phyloP scores from a whole-genome alignment of 2,888 invertebrate genomes.

The Pinctada fucata region DNA sequence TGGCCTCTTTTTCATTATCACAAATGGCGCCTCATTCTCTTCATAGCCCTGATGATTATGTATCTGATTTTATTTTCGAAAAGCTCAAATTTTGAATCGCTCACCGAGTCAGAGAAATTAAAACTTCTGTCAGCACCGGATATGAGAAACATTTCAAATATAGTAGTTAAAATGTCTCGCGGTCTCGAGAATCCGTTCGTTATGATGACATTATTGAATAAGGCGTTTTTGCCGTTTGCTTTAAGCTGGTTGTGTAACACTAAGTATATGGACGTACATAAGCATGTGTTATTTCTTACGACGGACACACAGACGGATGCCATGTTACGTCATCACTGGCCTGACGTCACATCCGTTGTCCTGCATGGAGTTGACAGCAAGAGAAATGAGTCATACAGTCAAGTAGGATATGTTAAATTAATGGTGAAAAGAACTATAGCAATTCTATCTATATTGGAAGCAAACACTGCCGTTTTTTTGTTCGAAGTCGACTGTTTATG shows the following conservation, averaged over 20 bases:
- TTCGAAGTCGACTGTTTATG: constrained; percentile 67
- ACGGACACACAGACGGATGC: constrained; percentile 52
- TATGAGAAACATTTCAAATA: too few species aligned
- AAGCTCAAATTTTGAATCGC: too few species aligned
- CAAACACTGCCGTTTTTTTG: constrained; percentile 53
- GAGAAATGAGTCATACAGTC: constrained; percentile 58
- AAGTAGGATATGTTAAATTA: constrained; percentile 60
- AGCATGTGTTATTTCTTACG: constrained; percentile 58
- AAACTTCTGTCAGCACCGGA: too few species aligned
- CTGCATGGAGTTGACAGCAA: constrained; percentile 40
- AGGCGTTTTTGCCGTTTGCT: constrained; percentile 55
- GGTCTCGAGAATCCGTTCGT: too few species aligned
- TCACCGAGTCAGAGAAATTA: too few species aligned
- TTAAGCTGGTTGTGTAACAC: constrained; percentile 65
- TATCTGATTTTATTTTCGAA: too few species aligned
- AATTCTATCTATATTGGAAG: constrained; percentile 45
- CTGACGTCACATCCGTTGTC: constrained; percentile 51
- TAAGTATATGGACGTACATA: constrained; percentile 56
- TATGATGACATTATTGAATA: too few species aligned
- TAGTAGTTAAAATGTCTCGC: too few species aligned
- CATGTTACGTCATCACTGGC: constrained; percentile 55
- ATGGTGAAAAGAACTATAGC: constrained; percentile 58
- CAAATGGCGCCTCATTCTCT: too few species aligned
- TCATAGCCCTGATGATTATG: too few species aligned
- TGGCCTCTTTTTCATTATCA: too few species aligned